A percentile compares a stretch with the other conserved stretches of the same genome.
phyloP scores from a whole-genome alignment of 2,797 vertebrate genomes.

The Hypotaenidia okinawae region DNA sequence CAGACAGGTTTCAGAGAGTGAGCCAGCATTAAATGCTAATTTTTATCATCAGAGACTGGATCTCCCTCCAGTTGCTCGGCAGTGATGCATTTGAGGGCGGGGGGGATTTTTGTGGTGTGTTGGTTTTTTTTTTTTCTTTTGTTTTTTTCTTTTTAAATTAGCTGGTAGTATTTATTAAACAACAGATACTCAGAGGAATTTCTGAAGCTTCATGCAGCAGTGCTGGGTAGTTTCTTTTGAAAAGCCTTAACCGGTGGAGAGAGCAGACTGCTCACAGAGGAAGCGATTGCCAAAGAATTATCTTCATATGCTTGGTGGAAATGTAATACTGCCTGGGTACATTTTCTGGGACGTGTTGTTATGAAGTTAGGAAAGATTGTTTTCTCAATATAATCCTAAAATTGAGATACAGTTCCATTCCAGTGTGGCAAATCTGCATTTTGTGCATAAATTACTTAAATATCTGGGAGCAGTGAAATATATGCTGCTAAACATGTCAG shows the following conservation, averaged over 20 bases:
- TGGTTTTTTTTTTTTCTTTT: background rate
- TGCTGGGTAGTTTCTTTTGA: background rate
- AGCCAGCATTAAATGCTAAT: background rate
- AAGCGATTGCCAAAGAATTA: background rate
- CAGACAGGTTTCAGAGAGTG: background rate
- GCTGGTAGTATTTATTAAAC: background rate
- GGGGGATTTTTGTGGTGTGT: background rate
- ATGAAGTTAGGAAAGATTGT: constrained; percentile 6
- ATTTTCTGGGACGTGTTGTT: constrained; percentile 5
- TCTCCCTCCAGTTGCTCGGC: constrained; percentile 11
- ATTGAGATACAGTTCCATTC: constrained; percentile 5
- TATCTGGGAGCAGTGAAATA: background rate
- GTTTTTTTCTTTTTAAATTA: background rate
- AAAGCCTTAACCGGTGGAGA: background rate
- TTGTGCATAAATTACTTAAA: constrained; percentile 47
- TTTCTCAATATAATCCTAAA: background rate
- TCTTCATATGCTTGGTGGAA: background rate
- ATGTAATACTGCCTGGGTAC: background rate
- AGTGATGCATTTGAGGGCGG: background rate
- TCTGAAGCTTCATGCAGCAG: background rate
- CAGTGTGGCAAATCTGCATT: constrained; percentile 13
- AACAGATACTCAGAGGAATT: background rate
- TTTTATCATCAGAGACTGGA: background rate
- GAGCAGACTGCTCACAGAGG: background rate
- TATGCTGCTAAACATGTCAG: constrained; percentile 62